Base-by-base conservation (phyloP, 2,113 vertebrate species). In the Tragelaphus scriptus region DNA sequence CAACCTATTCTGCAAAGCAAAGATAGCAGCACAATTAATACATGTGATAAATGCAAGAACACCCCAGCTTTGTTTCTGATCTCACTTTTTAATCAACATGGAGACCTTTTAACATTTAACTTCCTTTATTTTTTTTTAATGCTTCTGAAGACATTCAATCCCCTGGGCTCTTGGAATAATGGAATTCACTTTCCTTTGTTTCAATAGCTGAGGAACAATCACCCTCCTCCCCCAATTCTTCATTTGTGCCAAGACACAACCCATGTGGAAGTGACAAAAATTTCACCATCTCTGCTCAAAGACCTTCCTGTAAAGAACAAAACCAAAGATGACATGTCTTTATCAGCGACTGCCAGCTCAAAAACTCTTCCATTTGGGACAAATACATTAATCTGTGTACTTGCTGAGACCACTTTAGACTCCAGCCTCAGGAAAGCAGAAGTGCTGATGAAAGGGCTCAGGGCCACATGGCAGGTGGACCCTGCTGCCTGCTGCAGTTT, bases 21-120 rank as follows among this genome's bases (percentile, higher is more conserved):
- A 98, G 98, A 99, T 98, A 98, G 96, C 63, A 86, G 75, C 14
- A 95, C 94, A 98, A 98, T 98, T 98, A 98, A 98, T 55, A 96
- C 96, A 89, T 30, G 58, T 49, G 82, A 98, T 88, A 98, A 98
- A 98, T 92, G 86, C 94, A 95, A 97, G 92, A 98, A 95, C 90
- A 95, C 77, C 56, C 77, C 65, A 68, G 81, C 95, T 98, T 98
- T 98, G 97, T 97, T 98, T 97, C 96, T 97, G 94, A 95, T 71
- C 92, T 98, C 87, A 95, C 88, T 96, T 95, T 91, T 94, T 95
- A 95, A 97, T 91, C 97, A 96, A 87, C 58, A 94, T 14, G 32
- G 84, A 96, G 92, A 30, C 0, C 79, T 94, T 98, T 98, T 92
- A 96, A 95, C 47, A 97, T 13, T 25, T 28, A 88, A 25, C 30